Percentiles rank a stretch among this genome's conserved stretches.
These are phyloP conservation scores for Patiria miniata DNA, from an alignment of 35 echinoderm and acorn worm species.

Conservation along the genomic window DNA sequence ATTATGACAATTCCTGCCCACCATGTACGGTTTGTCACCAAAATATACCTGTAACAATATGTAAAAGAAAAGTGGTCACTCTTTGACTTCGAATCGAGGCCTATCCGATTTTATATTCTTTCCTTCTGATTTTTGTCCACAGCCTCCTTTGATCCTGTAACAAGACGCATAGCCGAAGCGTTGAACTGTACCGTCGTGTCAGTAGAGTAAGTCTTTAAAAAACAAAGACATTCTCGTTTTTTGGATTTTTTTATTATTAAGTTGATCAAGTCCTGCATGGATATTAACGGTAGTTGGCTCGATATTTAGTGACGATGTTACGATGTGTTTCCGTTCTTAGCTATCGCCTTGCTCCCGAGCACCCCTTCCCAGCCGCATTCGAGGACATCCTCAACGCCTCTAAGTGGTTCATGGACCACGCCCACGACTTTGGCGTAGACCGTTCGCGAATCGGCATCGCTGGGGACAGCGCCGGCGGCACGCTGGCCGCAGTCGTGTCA, in stretches of 20 bases:
- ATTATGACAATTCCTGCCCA: no score
- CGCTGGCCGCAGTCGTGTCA: slow-evolving; percentile 56
- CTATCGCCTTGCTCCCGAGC: slow-evolving; percentile 59
- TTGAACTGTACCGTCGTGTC: slow-evolving; percentile 53
- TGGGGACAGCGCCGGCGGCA: slow-evolving; percentile 91
- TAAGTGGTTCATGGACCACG: slow-evolving; percentile 76
- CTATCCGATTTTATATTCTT: no score
- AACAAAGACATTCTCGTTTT: no score
- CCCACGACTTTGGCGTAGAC: slow-evolving; percentile 65
- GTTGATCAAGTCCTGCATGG: no score
- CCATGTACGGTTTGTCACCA: no score
- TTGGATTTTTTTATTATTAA: no score
- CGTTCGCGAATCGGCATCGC: slow-evolving; percentile 59
- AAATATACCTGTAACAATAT: no score
- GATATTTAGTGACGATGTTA: no score
- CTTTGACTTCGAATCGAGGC: no score
- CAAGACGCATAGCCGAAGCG: slow-evolving; percentile 52
- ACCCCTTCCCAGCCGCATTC: slow-evolving; percentile 58
- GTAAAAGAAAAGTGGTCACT: no score
- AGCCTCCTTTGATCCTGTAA: slow-evolving; percentile 51
- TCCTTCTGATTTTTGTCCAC: background rate
- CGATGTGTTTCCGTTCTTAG: slow-evolving; percentile 1
- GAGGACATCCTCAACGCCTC: slow-evolving; percentile 64
- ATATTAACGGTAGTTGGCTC: no score
- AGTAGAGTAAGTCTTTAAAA: slow-evolving; percentile 62